Conservation (phyloP, 2,797 vertebrate species). For the Echiichthys vipera region DNA sequence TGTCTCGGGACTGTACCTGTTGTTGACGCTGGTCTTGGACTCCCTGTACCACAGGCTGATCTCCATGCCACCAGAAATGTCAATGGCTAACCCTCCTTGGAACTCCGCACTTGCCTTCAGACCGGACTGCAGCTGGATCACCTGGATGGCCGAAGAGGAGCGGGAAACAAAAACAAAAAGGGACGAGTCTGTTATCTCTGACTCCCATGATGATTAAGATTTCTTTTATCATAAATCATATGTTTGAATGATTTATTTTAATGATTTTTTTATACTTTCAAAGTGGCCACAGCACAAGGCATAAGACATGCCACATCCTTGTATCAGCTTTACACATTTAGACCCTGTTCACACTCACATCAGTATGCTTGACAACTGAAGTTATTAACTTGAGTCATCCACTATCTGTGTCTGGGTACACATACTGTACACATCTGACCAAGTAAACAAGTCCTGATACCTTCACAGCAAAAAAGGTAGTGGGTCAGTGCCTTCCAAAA, state of each 20-base stretch:
- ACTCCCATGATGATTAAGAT: background rate
- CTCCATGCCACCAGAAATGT: conserved; percentile 98
- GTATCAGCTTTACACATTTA: conserved; percentile 22
- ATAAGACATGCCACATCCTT: background rate
- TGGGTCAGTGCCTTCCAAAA: background rate
- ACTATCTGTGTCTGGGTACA: conserved; percentile 4
- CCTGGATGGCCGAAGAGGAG: conserved; percentile 76
- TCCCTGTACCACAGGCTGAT: conserved; percentile 99
- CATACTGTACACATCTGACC: background rate
- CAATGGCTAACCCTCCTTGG: conserved; percentile 93
- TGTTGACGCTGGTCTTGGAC: conserved; percentile 97
- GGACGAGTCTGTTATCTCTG: background rate
- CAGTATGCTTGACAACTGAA: conserved; percentile 1
- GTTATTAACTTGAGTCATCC: conserved; percentile 14
- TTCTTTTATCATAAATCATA: background rate
- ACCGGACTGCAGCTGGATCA: conserved; percentile 94
- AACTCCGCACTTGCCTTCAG: conserved; percentile 88
- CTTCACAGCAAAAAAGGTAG: background rate
- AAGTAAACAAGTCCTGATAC: background rate
- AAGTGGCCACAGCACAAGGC: background rate
- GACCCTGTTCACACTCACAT: background rate
- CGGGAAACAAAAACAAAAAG: background rate
- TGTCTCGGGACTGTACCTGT: conserved; percentile 83
- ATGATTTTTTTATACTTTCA: too few species aligned
- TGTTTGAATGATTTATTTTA: background rate